phyloP scores from a whole-genome alignment of 2,797 vertebrate genomes.

The Geotrypetes seraphini region DNA sequence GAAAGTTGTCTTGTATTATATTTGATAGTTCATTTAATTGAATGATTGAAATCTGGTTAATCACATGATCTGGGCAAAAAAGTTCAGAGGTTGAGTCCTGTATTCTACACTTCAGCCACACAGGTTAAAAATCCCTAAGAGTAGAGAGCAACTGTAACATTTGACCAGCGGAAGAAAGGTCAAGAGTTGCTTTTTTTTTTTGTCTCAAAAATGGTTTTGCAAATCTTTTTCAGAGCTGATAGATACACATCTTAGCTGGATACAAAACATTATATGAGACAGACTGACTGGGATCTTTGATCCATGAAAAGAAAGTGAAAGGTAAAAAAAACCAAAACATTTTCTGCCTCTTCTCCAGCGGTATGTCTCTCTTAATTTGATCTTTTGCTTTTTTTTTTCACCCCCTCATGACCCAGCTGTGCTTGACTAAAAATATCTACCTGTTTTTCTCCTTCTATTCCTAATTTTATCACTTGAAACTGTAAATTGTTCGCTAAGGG shows the following conservation, averaged over 20 bases:
- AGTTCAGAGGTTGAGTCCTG: conserved; percentile 12
- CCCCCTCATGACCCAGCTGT: conserved; percentile 24
- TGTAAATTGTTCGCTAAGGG: too few relatives aligned
- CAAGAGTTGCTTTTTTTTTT: conserved; percentile 51
- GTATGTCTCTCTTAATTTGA: conserved; percentile 43
- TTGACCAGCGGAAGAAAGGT: conserved; percentile 29
- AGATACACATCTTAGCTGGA: conserved; percentile 78
- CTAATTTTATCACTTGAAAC: conserved; percentile 1
- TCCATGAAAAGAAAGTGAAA: conserved; percentile 66
- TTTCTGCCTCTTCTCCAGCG: conserved; percentile 62
- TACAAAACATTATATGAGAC: conserved; percentile 78
- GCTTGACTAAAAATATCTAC: conserved; percentile 24
- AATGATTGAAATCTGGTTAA: too few relatives aligned
- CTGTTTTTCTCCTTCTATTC: conserved; percentile 12
- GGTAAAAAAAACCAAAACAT: conserved; percentile 57
- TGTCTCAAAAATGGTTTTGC: conserved; percentile 71
- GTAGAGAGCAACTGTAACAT: conserved; percentile 23
- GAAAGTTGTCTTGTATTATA: too few relatives aligned
- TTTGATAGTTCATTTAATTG: too few relatives aligned
- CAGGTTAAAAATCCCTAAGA: too few relatives aligned
- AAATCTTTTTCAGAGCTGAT: conserved; percentile 77
- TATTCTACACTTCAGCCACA: conserved; percentile 14
- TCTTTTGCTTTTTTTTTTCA: conserved; percentile 22
- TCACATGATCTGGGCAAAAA: conserved; percentile 12
- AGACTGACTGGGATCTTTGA: conserved; percentile 70